Base-by-base conservation (phyloP, 2,113 vertebrate species). In the Puffinus mauretanicus region DNA sequence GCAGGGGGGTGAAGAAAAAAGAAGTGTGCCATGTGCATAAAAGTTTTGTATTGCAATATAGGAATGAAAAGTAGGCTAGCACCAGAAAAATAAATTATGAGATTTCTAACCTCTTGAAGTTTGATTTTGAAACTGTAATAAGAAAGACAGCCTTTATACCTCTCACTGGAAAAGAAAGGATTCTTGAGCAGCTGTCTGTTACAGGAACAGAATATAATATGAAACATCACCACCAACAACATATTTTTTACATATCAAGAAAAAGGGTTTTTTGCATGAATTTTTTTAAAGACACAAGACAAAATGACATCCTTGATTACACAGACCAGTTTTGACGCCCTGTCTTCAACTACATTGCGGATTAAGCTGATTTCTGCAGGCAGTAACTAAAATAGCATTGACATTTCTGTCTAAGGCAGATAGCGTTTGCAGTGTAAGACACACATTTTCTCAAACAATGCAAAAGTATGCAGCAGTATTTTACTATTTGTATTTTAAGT, bases 1-100 rank as follows among this genome's bases (percentile, higher is more conserved):
- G 14, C 0, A 6, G 5, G 6, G 9, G 2, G 6, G 20, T 14
- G 25, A 51, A 51, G 5, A 54, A 9, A 19, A 34, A 30, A 20
- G 26, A 58, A 40, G 26, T 42, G 6, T 60, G 55, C 12, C 51
- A 66, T 14, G 11, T 20, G 18, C 40, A 44, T 61, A 42, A 16
- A 73, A 32, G 20, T 17, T 75, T 61, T 75, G 27, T 62, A 47
- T 47, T 75, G 34, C 15, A 70, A 52, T 70, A 29, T 15, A 66
- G 40, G 9, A 67, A 76, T 54, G 34, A 54, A 82, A 88, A 58
- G 42, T 40, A 67, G 10, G 27, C 16, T 54, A 46, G 24, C 40
- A 24, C 7, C 24, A 70, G 52, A 36, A 46, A 62, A 34, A 54
- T 14, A 6, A 54, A 40, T 40, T 24, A 58, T 13, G 25, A 77